A percentile compares a stretch with the other conserved stretches of the same genome.
Conservation (phyloP, 2,113 vertebrate species). For the Catharus fuscescens region DNA sequence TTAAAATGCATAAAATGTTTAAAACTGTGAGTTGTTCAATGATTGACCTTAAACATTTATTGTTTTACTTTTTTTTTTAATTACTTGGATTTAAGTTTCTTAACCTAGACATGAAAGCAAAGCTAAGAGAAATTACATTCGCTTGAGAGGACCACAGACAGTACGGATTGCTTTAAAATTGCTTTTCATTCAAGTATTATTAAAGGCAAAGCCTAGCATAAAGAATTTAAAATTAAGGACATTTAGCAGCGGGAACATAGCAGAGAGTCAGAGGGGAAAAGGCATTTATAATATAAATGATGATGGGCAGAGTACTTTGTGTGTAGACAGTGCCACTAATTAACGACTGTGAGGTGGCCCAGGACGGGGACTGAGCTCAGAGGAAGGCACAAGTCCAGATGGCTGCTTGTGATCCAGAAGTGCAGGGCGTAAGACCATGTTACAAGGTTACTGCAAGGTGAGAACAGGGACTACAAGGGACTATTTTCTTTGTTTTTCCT, state of each 20-base stretch:
- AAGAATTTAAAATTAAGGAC: conserved; percentile 27
- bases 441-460: conserved; percentile 56
- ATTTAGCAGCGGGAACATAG: conserved; percentile 19
- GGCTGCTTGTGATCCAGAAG: conserved; percentile 51
- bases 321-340: conserved; percentile 42
- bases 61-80: background rate
- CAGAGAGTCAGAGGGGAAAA: background rate
- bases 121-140: background rate
- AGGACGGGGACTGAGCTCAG: background rate
- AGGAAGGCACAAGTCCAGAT: conserved; percentile 65
- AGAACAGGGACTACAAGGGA: background rate
- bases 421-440: background rate
- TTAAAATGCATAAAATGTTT: background rate
- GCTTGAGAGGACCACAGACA: background rate
- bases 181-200: conserved; percentile 5
- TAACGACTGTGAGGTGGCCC: conserved; percentile 46
- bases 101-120: background rate
- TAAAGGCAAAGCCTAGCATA: conserved; percentile 24
- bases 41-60: background rate
- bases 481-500: no score
- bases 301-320: conserved; percentile 4
- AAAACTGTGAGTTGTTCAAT: background rate
- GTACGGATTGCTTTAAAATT: conserved; percentile 26
- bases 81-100: background rate
- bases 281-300: conserved; percentile 21